Evolutionary conservation across 2,888 invertebrate genomes (phyloP).

Genomic region (Eupithecia subumbrata): DNA sequence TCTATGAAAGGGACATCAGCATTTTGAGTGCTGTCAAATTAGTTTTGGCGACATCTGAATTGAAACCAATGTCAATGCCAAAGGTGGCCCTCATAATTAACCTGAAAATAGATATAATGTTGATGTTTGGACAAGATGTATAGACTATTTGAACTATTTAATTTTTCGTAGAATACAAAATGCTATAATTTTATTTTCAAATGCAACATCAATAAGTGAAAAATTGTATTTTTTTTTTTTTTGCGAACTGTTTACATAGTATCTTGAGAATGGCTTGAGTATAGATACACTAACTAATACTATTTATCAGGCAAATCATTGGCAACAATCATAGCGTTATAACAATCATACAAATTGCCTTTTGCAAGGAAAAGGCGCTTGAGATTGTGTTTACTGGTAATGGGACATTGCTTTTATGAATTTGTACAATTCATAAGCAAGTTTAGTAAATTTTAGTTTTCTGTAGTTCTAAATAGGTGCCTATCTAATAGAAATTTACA

Average conservation of each 20-base stretch:
- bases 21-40: no score
- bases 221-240: not conserved
- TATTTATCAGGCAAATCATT: slow-evolving; percentile 13
- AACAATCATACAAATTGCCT: slow-evolving; percentile 63
- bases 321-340: slow-evolving; percentile 19
- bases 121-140: not conserved
- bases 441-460: slow-evolving; percentile 25
- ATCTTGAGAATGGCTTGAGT: not conserved
- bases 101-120: not conserved
- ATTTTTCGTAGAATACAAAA: not conserved
- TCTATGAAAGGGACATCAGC: no score
- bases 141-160: not conserved
- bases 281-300: not conserved
- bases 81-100: no score
- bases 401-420: slow-evolving; percentile 50
- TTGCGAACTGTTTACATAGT: not conserved
- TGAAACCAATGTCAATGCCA: no score
- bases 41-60: no score
- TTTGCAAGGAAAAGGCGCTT: slow-evolving; percentile 63
- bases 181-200: not conserved
- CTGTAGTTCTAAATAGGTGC: not conserved
- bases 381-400: slow-evolving; percentile 50
- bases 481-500: not conserved
- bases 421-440: slow-evolving; percentile 54
- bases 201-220: not conserved